Base-by-base conservation (phyloP, 2,888 invertebrate species). In the Oxycera nigricornis region DNA sequence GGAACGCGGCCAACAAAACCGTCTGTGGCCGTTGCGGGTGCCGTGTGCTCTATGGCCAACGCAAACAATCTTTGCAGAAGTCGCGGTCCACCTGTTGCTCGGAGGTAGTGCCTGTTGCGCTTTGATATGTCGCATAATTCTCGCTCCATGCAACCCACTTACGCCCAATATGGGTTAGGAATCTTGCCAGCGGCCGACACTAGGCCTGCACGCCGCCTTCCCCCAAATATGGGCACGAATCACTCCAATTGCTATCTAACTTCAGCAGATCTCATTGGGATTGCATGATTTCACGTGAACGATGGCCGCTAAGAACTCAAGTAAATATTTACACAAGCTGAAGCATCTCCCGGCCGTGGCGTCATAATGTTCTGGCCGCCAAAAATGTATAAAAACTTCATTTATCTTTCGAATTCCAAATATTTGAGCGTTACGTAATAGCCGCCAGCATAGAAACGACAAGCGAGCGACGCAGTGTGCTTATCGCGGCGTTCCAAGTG, bases 1-100 rank as follows among this genome's bases (percentile, higher is more conserved):
- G 65, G 65, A 65, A 41, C 65, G 65, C 41, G 41, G 17, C 65
- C 65, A 65, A 65, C 35, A 62, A 35, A 35, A 35, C 6, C 30
- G 20, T 31, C 26, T n/a, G 14, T 46, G 14, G 4, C 3, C 46
- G 31, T 9, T 17, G 61, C n/a, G 46, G 11, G 17, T 3, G 14
- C 46, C 3, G 46, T 3, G 46, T 14, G 14, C 11, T 46, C 3
- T 7, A 46, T 46, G 46, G 3, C 4, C 11, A 11, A 46, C 46
- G 14, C 46, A 46, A n/a, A 35, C 46, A n/a, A 17, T 3, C 46
- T 14, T 11, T 46, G 14, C 46, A 46, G 46, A 14, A 14, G 14
- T 24, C 41, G 7, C 41, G 24, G 35, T 65, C 41, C 65, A 65
- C 65, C 65, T 65, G 65, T 65, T 65, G 65, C 65, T 55, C 6